These are phyloP conservation scores for Ladona fulva DNA, from an alignment of 1,140 invertebrate genomes.

Conservation along the genomic window DNA sequence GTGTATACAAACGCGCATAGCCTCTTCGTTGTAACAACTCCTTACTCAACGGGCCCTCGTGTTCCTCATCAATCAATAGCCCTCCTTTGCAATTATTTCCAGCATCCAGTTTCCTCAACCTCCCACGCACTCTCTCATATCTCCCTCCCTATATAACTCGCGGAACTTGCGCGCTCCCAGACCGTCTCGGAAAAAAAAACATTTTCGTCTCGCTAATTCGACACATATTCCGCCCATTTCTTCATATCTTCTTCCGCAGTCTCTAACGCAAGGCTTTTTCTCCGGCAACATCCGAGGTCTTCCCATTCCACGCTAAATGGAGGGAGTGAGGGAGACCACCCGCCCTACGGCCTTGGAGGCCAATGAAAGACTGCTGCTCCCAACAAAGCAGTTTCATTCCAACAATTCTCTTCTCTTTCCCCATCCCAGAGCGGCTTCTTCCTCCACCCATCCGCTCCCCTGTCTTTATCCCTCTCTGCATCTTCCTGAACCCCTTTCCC, in stretches of 20 bases:
- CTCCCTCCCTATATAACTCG: neutral
- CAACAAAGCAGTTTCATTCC: constrained; percentile 4
- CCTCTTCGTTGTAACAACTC: too few species aligned
- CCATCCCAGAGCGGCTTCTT: neutral
- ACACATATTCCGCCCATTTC: neutral
- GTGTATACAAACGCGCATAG: too few species aligned
- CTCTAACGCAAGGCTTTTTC: too few species aligned
- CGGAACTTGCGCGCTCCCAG: neutral
- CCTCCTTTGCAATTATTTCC: too few species aligned
- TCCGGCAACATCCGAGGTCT: too few species aligned
- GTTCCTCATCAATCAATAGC: too few species aligned
- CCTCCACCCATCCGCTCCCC: neutral
- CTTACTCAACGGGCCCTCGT: too few species aligned
- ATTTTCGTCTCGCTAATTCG: too few species aligned
- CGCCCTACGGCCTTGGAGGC: neutral
- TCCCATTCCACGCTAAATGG: neutral
- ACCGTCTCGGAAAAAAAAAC: too few species aligned
- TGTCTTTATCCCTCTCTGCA: neutral
- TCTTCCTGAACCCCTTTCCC: neutral
- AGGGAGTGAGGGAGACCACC: neutral
- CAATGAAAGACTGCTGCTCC: neutral
- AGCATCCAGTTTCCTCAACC: too few species aligned
- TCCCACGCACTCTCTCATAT: neutral
- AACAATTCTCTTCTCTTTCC: neutral
- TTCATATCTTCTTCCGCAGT: neutral